Conservation (phyloP, 2,888 invertebrate species). For the Therioaphis trifolii region DNA sequence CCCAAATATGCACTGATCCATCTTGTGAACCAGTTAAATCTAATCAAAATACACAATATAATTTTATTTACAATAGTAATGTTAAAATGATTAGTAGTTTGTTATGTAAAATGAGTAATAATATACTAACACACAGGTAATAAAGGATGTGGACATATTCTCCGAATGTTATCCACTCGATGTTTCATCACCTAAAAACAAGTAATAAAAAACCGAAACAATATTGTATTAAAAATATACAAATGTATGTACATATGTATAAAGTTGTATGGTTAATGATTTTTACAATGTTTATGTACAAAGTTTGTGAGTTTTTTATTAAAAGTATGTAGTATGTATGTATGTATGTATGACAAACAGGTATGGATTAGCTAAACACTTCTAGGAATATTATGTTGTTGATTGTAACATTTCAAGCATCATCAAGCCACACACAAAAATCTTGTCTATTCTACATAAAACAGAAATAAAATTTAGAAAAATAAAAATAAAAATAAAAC, state of each 20-base stretch:
- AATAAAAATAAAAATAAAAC: slow-evolving; percentile 46
- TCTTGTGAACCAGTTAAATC: slow-evolving; percentile 95
- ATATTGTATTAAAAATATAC: slow-evolving; percentile 67
- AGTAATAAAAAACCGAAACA: slow-evolving; percentile 67
- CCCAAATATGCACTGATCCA: slow-evolving; percentile 96
- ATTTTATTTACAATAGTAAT: too few relatives aligned
- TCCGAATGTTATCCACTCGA: slow-evolving; percentile 91
- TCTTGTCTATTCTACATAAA: slow-evolving; percentile 61
- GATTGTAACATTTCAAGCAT: slow-evolving; percentile 58
- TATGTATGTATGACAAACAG: slow-evolving; percentile 16
- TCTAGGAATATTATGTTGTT: slow-evolving; percentile 48
- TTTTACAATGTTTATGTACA: slow-evolving; percentile 59
- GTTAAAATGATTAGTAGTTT: too few relatives aligned
- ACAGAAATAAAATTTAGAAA: slow-evolving; percentile 44
- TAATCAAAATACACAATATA: slow-evolving; percentile 68
- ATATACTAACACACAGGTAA: slow-evolving; percentile 91
- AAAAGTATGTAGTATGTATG: neutral
- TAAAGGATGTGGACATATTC: slow-evolving; percentile 95
- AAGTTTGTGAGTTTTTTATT: slow-evolving; percentile 31
- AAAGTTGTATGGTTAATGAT: slow-evolving; percentile 53
- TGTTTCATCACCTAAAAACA: slow-evolving; percentile 86
- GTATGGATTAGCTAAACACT: slow-evolving; percentile 51
- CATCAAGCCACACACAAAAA: slow-evolving; percentile 60
- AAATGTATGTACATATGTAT: slow-evolving; percentile 11
- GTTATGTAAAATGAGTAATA: slow-evolving; percentile 42